phyloP scores from a whole-genome alignment of 2,797 vertebrate species.

The Neostethus bicornis region DNA sequence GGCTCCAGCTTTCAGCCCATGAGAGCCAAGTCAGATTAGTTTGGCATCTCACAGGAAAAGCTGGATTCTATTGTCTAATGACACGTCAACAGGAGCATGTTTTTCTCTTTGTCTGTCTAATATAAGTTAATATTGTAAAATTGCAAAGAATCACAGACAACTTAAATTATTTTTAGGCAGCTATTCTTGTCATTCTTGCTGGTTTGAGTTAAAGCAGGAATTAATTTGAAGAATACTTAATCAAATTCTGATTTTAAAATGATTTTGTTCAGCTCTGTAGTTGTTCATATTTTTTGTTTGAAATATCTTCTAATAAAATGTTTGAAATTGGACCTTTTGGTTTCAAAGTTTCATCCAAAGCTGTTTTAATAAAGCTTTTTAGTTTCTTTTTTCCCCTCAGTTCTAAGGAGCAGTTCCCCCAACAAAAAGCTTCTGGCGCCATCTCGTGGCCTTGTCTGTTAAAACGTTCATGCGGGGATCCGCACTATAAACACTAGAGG shows the following conservation, averaged over 20 bases:
- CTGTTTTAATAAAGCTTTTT: slow-evolving; percentile 1
- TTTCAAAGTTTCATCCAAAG: background rate
- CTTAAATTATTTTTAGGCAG: background rate
- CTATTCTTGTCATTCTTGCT: background rate
- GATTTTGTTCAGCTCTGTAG: background rate
- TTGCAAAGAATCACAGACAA: background rate
- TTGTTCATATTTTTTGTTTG: background rate
- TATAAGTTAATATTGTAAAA: background rate
- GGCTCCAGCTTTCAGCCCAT: slow-evolving; percentile 22
- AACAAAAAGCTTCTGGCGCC: slow-evolving; percentile 38
- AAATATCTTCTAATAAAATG: no score
- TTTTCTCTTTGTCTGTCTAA: background rate
- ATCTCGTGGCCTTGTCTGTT: slow-evolving; percentile 46
- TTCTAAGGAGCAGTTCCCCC: background rate
- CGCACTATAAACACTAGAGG: slow-evolving; percentile 12
- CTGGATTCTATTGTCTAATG: slow-evolving; percentile 3
- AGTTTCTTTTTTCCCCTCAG: background rate
- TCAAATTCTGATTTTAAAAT: background rate
- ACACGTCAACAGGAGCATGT: background rate
- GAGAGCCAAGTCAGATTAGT: slow-evolving; percentile 1
- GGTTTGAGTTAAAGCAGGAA: background rate
- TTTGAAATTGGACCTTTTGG: no score
- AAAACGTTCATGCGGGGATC: background rate
- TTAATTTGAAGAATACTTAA: slow-evolving; percentile 4
- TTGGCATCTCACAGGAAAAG: background rate